phyloP scores from a whole-genome alignment of 35 echinoderm and acorn worm species.

The Diadema setosum region DNA sequence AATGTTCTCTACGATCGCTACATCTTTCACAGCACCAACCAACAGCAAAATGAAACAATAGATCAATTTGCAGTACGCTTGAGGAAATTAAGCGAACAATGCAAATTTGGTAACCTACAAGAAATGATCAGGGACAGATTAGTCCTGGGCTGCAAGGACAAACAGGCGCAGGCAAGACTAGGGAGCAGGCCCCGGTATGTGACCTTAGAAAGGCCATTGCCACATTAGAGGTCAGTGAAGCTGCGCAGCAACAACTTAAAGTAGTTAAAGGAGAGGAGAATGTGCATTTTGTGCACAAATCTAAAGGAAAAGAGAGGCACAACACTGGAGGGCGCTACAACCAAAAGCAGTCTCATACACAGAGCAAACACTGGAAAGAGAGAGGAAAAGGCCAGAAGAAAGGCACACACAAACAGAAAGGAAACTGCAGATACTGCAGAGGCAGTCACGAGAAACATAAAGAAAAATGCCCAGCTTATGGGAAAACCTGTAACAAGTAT shows the following conservation, averaged over 20 bases:
- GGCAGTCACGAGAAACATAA: too few relatives aligned
- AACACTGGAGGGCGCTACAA: too few relatives aligned
- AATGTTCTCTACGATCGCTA: slow-evolving; percentile 65
- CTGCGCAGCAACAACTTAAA: slow-evolving; percentile 21
- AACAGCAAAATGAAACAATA: slow-evolving; percentile 34
- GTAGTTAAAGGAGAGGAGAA: background rate
- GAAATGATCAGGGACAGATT: slow-evolving; percentile 57
- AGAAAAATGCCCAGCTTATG: too few relatives aligned
- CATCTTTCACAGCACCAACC: background rate
- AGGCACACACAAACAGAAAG: too few relatives aligned
- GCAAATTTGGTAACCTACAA: slow-evolving; percentile 24
- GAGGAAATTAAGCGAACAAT: slow-evolving; percentile 34
- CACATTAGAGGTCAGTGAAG: background rate
- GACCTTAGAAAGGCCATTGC: slow-evolving; percentile 30
- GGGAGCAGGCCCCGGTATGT: slow-evolving; percentile 1
- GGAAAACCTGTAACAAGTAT: too few relatives aligned
- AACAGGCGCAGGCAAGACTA: slow-evolving; percentile 19
- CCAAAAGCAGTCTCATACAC: too few relatives aligned
- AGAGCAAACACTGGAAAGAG: too few relatives aligned
- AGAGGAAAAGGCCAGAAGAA: too few relatives aligned
- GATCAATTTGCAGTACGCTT: slow-evolving; percentile 52
- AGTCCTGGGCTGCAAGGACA: slow-evolving; percentile 48
- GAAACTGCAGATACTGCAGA: too few relatives aligned
- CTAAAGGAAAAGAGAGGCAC: too few relatives aligned
- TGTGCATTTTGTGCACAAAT: background rate